A percentile compares a stretch with the other conserved stretches of the same genome.
phyloP scores from a whole-genome alignment of 2,113 vertebrate genomes.

The Strigops habroptila region DNA sequence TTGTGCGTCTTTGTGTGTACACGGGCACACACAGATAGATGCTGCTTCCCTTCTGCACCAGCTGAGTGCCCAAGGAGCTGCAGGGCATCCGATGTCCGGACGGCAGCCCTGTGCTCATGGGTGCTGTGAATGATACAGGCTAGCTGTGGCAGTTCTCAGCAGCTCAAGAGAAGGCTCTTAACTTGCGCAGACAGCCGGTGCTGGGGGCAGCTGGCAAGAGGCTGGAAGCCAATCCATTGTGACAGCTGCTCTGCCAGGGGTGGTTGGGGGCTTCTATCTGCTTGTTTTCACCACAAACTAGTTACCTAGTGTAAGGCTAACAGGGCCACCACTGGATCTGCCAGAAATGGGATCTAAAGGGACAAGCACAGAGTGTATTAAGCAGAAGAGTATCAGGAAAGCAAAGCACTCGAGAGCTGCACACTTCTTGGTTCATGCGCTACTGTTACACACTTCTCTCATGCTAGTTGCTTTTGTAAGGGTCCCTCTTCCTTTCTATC shows the following conservation, averaged over 20 bases:
- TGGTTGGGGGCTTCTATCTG: conserved; percentile 24
- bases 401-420: neutral
- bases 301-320: conserved; percentile 47
- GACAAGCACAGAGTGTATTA: neutral
- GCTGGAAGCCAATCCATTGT: conserved; percentile 18
- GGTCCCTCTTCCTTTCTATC: neutral
- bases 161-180: conserved; percentile 45
- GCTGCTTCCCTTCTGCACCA: neutral
- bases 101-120: neutral
- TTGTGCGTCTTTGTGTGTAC: neutral
- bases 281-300: conserved; percentile 29
- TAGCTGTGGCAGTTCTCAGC: conserved; percentile 43
- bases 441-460: neutral
- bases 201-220: conserved; percentile 49
- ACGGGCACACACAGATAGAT: fast-evolving
- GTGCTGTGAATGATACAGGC: conserved; percentile 64
- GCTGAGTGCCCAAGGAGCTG: conserved; percentile 3
- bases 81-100: neutral
- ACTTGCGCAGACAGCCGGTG: conserved; percentile 5
- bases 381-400: conserved; percentile 23
- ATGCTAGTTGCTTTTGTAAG: neutral
- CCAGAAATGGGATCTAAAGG: conserved; percentile 6
- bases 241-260: conserved; percentile 38
- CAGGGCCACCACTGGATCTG: neutral
- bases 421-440: neutral